phyloP scores from a whole-genome alignment of 2,888 invertebrate species.

The Acronicta alni region DNA sequence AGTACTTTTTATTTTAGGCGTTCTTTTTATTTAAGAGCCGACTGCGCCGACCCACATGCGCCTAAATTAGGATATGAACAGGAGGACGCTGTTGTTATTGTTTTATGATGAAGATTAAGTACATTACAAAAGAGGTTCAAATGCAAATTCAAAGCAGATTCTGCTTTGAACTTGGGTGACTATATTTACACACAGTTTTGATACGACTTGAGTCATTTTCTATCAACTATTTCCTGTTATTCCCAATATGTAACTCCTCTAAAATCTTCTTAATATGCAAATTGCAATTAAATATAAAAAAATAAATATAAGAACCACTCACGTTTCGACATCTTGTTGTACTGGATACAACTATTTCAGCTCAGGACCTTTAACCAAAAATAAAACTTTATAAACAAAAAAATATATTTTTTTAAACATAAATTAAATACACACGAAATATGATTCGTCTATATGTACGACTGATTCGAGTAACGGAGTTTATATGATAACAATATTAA shows the following conservation, averaged over 20 bases:
- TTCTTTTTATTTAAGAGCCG: too few species aligned
- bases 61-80: too few species aligned
- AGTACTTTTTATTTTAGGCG: neutral
- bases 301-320: conserved; percentile 45
- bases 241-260: neutral
- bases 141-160: too few species aligned
- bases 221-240: too few species aligned
- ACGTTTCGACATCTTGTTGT: conserved; percentile 66
- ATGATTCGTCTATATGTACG: conserved; percentile 19
- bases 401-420: neutral
- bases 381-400: conserved; percentile 4
- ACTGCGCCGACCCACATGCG: too few species aligned
- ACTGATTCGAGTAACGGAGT: conserved; percentile 30
- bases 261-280: neutral
- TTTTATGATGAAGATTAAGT: too few species aligned
- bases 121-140: too few species aligned
- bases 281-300: neutral
- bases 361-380: conserved; percentile 59
- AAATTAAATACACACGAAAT: neutral
- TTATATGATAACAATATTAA: conserved; percentile 39
- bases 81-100: too few species aligned
- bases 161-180: too few species aligned
- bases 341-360: conserved; percentile 48
- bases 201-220: too few species aligned
- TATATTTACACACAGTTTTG: too few species aligned